phyloP scores from a whole-genome alignment of 2,888 invertebrate genomes.

The Galerucella calmariensis region DNA sequence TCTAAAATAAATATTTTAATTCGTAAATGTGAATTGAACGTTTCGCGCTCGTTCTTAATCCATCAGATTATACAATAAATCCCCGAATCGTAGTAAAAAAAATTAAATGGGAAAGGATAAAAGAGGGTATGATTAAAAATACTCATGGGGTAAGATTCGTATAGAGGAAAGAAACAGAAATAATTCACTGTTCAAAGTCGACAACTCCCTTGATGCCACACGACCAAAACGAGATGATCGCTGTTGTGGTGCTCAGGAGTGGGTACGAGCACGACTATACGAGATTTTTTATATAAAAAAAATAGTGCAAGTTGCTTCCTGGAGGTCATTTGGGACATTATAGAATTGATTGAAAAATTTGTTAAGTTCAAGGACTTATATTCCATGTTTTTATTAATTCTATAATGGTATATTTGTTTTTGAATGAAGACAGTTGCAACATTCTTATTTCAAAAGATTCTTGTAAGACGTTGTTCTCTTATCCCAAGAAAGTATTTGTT shows the following conservation, averaged over 20 bases:
- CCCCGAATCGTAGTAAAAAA: neutral
- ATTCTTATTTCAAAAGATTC: no score
- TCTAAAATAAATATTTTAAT: neutral
- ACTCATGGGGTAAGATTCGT: neutral
- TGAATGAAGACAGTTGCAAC: no score
- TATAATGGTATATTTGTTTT: no score
- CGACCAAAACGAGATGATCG: neutral
- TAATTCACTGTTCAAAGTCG: neutral
- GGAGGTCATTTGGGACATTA: no score
- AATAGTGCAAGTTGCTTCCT: no score
- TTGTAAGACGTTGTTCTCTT: no score
- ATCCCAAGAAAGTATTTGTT: no score
- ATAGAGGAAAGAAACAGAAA: neutral
- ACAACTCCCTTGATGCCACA: neutral
- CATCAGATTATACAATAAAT: neutral
- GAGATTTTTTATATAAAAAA: neutral
- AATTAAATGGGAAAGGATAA: neutral
- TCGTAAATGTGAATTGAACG: no score
- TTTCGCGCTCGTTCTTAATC: neutral
- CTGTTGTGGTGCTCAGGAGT: neutral
- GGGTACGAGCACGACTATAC: neutral
- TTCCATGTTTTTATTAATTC: no score
- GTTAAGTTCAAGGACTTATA: no score
- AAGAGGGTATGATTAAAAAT: conserved; percentile 1
- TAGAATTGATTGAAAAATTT: no score